Conservation (phyloP, 2,113 vertebrate genomes). For the Pogona vitticeps region DNA sequence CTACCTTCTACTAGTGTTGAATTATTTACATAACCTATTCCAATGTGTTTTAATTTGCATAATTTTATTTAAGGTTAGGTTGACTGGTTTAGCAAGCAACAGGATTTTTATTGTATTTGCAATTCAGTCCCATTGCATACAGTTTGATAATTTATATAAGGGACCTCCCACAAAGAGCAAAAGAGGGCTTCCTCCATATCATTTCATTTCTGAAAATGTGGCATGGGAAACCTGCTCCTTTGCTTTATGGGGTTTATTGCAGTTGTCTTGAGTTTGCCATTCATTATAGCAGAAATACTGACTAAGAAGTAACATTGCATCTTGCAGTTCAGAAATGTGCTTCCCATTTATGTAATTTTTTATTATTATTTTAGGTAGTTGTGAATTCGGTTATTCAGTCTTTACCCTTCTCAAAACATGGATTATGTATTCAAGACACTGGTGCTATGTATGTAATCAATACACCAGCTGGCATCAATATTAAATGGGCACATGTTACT, state of each 20-base stretch:
- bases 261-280: background rate
- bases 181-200: background rate
- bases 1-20: too few relatives aligned
- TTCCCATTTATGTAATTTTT: slow-evolving; percentile 19
- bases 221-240: background rate
- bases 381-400: slow-evolving; percentile 86
- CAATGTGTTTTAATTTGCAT: too few relatives aligned
- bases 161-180: background rate
- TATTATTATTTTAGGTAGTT: slow-evolving; percentile 80
- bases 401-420: slow-evolving; percentile 87
- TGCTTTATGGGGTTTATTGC: background rate
- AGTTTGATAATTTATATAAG: background rate
- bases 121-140: too few relatives aligned
- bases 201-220: background rate
- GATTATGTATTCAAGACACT: slow-evolving; percentile 90
- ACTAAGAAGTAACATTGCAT: background rate
- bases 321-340: background rate
- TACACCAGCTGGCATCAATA: slow-evolving; percentile 88
- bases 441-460: slow-evolving; percentile 92
- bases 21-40: too few relatives aligned
- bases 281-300: background rate
- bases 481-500: slow-evolving; percentile 96
- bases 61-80: too few relatives aligned
- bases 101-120: background rate
- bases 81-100: too few relatives aligned